A percentile compares a stretch with the other conserved stretches of the same genome.
Evolutionary conservation across 1,140 invertebrate genomes (phyloP).

Genomic region (Schlechtendalia chinensis): DNA sequence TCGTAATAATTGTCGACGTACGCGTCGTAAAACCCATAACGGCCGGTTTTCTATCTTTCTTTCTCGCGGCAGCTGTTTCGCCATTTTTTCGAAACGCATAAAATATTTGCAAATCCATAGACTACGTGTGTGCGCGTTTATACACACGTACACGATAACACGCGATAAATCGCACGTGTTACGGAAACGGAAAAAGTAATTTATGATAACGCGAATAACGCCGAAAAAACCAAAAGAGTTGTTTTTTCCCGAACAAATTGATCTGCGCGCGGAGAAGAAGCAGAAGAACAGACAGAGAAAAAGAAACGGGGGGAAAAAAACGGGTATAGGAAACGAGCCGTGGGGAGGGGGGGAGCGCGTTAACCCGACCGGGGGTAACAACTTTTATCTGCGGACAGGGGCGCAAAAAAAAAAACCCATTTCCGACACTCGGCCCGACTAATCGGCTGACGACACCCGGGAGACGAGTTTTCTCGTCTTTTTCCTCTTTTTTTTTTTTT

Average conservation of each 20-base stretch:
- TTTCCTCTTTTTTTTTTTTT: constrained; percentile 38
- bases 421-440: constrained; percentile 38
- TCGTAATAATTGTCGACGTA: no score
- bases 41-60: no score
- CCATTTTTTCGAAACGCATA: no score
- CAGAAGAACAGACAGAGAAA: not conserved
- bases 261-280: not conserved
- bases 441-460: constrained; percentile 49
- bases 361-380: constrained; percentile 23
- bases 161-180: no score
- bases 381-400: constrained; percentile 35
- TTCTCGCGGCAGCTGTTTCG: no score
- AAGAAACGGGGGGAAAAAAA: not conserved
- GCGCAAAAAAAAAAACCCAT: constrained; percentile 34
- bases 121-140: no score
- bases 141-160: no score
- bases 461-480: constrained; percentile 23
- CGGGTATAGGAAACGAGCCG: not conserved
- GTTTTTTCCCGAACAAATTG: constrained; percentile 33
- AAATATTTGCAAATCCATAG: no score
- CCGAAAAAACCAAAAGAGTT: not conserved
- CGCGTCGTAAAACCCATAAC: no score
- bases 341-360: not conserved
- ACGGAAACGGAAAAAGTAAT: not conserved
- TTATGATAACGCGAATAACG: not conserved